phyloP scores from a whole-genome alignment of 2,113 vertebrate genomes.

The Climacteris rufus region DNA sequence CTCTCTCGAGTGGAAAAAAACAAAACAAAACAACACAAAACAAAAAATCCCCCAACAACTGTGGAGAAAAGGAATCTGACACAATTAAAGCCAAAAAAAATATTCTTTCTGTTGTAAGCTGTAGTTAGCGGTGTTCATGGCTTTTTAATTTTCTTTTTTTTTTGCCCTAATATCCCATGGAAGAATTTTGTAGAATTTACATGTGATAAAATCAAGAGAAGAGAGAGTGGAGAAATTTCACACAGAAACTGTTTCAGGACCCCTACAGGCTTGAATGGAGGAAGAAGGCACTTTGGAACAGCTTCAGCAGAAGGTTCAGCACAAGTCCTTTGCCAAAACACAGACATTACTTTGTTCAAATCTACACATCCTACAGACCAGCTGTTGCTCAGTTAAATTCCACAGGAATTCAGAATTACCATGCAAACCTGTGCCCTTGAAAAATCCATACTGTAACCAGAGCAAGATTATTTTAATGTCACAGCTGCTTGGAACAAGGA shows the following conservation, averaged over 20 bases:
- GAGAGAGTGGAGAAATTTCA: background rate
- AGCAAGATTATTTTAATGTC: background rate
- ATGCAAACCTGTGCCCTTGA: background rate
- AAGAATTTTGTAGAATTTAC: background rate
- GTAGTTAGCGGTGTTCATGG: background rate
- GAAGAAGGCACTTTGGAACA: background rate
- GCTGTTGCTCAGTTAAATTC: constrained; percentile 1
- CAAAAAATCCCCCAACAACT: background rate
- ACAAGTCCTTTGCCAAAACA: background rate
- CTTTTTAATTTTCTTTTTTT: constrained; percentile 2
- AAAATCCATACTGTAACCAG: background rate
- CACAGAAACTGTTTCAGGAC: background rate
- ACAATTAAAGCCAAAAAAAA: constrained; percentile 66
- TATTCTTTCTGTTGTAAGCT: background rate
- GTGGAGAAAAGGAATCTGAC: constrained; percentile 53
- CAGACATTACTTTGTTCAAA: constrained; percentile 34
- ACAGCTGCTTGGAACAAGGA: background rate
- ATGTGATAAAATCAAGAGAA: background rate
- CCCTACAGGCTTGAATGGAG: background rate
- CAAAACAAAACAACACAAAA: too few relatives aligned
- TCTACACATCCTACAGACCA: constrained; percentile 35
- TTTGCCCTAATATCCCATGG: background rate
- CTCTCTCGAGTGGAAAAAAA: constrained; percentile 56
- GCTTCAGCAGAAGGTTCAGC: background rate
- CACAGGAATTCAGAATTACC: background rate